These are phyloP conservation scores for Oopsacas minuta DNA, from an alignment of 37 sponge, comb jelly and placozoan species.

Conservation along the genomic window DNA sequence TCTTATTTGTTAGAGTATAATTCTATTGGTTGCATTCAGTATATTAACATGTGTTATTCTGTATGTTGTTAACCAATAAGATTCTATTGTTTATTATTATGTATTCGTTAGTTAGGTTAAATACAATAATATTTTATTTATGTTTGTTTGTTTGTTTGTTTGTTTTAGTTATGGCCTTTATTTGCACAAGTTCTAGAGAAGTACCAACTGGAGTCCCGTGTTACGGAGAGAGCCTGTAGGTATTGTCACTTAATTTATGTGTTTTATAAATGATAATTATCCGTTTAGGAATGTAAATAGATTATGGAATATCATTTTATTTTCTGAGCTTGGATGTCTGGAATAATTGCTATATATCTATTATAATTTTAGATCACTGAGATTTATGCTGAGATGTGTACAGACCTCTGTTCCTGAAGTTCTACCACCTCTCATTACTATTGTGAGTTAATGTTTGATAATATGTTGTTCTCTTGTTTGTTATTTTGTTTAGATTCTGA, in stretches of 20 bases:
- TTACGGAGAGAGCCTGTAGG: constrained; percentile 10
- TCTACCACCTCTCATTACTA: constrained; percentile 32
- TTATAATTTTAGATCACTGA: neutral
- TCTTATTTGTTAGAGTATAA: too few species aligned
- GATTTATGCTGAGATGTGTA: constrained; percentile 59
- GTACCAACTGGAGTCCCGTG: constrained; percentile 13
- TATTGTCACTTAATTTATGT: too few species aligned
- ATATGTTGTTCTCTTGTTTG: neutral
- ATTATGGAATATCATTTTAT: too few species aligned
- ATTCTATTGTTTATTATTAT: neutral
- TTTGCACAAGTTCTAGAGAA: constrained; percentile 3
- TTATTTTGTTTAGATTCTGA: neutral
- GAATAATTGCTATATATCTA: neutral
- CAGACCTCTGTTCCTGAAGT: constrained; percentile 26
- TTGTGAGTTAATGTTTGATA: constrained; percentile 29
- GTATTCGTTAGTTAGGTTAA: too few species aligned
- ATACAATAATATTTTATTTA: neutral
- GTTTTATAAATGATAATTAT: too few species aligned
- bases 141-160: neutral
- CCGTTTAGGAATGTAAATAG: too few species aligned
- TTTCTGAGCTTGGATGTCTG: too few species aligned
- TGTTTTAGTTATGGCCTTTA: constrained; percentile 11
- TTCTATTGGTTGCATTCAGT: too few species aligned
- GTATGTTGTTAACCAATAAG: neutral
- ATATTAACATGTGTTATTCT: neutral